Evolutionary conservation across 2,113 vertebrate species (phyloP), one percentile per base, ranked within the genome.

Genomic region (Cynopterus brachyotis): DNA sequence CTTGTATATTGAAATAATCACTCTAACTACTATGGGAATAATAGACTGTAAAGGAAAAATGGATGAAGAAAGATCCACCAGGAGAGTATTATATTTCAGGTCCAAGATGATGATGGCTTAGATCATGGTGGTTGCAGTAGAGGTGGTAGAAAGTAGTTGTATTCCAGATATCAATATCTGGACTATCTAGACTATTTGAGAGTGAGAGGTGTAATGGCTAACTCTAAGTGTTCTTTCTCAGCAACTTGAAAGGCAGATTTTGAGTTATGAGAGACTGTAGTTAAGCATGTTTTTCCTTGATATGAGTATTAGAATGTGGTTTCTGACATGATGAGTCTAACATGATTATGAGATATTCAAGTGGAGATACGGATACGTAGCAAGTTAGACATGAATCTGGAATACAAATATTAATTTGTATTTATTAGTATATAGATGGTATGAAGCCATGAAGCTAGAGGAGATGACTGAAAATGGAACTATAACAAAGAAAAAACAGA

Each of bases 181-280:
- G 24, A 66, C 35, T 62, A 79, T 26, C 17, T 62, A 50, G 15
- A 16, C 15, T 50, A 50, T 50, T 15, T 19, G 1, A 19, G 42
- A 75, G 30, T 53, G 30, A 92, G 57, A 90, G 28, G 17, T 5
- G 8, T 32, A 10, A 82, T 15, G 66, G 5, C 11, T 79, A 83
- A 79, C 17, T 57, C 2, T 28, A 73, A 73, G 11, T 24, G 5
- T 82, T 94, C 42, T 79, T 15, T 70, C 50, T 70, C 45, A 70
- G 57, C 9, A n/a, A 88, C 24, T 64, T 91, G 64, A 89, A 92
- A 95, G 57, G 30, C 59, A 90, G 59, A 92, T 90, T 75, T 9
- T 93, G 66, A 45, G 9, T 67, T 90, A 94, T 20, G 24, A 30
- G 57, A 91, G 20, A 40, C 28, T 32, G 1, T 42, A 22, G 4